Percentiles rank a stretch among this genome's conserved stretches.
These are phyloP conservation scores for Orchestia grillus DNA, from an alignment of 1,140 invertebrate species.

Conservation along the genomic window DNA sequence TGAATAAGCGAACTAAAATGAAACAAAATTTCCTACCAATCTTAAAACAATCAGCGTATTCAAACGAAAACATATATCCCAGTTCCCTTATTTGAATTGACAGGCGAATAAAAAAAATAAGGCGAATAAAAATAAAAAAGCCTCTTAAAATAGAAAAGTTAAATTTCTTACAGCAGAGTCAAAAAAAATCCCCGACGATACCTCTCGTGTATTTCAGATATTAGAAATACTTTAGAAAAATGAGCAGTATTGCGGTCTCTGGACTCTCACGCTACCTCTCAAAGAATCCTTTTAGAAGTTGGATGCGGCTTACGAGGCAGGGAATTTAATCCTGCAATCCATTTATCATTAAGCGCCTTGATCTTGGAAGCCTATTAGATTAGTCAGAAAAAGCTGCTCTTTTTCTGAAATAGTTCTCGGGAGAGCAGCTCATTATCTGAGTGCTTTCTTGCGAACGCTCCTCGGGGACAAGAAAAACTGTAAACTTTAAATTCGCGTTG, in stretches of 20 bases:
- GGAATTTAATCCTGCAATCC: conserved; percentile 13
- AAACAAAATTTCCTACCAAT: too few species aligned
- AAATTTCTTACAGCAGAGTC: too few species aligned
- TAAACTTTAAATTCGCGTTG: neutral
- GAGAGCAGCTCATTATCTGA: neutral
- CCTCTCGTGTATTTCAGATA: neutral
- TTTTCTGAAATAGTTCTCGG: neutral
- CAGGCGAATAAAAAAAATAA: too few species aligned
- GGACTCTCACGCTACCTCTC: neutral
- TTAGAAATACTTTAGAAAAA: neutral
- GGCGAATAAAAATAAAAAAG: too few species aligned
- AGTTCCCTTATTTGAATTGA: too few species aligned
- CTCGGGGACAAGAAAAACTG: neutral
- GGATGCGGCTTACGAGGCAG: neutral
- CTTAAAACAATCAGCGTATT: too few species aligned
- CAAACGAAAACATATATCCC: too few species aligned
- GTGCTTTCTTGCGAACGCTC: neutral
- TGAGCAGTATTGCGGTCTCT: neutral
- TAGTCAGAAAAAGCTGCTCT: neutral
- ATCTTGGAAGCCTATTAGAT: neutral
- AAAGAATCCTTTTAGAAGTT: neutral
- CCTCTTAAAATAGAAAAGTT: too few species aligned
- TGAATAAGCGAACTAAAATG: too few species aligned
- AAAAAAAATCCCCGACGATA: neutral
- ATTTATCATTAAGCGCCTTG: conserved; percentile 27